Evolutionary conservation across 2,113 vertebrate species (phyloP), one percentile per base, ranked within the genome.

Genomic region (Felis chaus): DNA sequence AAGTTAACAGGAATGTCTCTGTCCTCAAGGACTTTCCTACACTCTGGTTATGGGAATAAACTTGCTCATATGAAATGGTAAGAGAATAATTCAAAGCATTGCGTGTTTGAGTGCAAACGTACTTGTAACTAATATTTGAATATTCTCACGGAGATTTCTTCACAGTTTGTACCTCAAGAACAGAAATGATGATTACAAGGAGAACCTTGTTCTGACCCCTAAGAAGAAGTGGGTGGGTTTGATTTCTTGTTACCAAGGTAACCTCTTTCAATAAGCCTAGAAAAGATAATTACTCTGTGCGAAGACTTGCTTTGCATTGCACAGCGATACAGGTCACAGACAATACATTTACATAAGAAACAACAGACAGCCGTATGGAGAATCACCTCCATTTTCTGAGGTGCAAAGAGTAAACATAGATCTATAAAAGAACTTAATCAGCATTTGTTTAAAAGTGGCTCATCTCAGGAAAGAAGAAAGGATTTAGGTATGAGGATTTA

Each of bases 231-330:
- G 93, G 95, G 97, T 97, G 95, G 83, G 94, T 95, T 94, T 97
- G 88, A 96, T 96, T 97, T 97, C 93, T 97, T 92, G 95, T 98
- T 98, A 94, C 97, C 96, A 97, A 96, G 96, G 98, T 88, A 97
- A 97, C 92, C 76, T 96, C 80, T 97, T 93, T 97, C 96, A 96
- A 96, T 88, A 94, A 97, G 65, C 80, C 88, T 97, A 97, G 87
- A 88, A 83, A 94, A 95, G 97, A 97, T 97, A 96, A 97, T 96
- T 96, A 97, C 74, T 98, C 94, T 73, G 79, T 81, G 31, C 96
- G 94, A 97, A 98, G 94, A 94, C 83, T 96, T 96, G 80, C 87
- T 96, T 96, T 86, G 82, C 79, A 68, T 76, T 63, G 39, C 29
- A 65, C 86, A 95, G 94, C 86, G 92, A 61, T 73, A 57, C 6